Base-by-base conservation (phyloP, 1,140 invertebrate genomes). In the Hestina assimilis region DNA sequence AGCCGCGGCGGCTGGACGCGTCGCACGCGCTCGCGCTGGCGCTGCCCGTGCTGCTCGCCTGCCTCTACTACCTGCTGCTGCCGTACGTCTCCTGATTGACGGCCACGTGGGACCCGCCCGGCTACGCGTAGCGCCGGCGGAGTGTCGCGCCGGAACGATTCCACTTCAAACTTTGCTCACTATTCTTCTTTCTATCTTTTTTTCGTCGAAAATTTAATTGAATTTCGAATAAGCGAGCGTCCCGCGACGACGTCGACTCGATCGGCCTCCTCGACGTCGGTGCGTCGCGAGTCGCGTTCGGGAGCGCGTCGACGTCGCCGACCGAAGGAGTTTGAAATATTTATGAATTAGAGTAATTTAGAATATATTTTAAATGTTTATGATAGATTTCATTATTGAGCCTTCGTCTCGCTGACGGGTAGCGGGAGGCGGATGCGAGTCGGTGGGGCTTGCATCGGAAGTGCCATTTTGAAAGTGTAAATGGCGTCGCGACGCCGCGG, bases 31-130 rank as follows among this genome's bases (percentile, higher is more conserved):
- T 83, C 14, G 54, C 53, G 5, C 42, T 65, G 1, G 56, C 85
- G 31, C 57, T 80, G 24, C 75, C 82, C 17, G 76, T 77, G n/a
- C 26, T 60, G 26, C 20, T 60, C 23, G 48, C 47, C 8, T 59
- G 63, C 33, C 59, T 82, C 4, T 86, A 80, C 66, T 76, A 75
- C 61, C 48, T 74, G 48, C 69, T 85, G 65, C 72, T 82, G 65
- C 86, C 83, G 8, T 76, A 83, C 47, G 31, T 87, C 47, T 89
- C 88, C 75, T 89, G 88, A 89, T 89, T 65, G 57, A 89, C 88
- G 69, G 88, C 88, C 76, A 79, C 87, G 26, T 89, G 87, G 87
- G 87, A 89, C 71, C 88, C 88, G 35, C 88, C 88, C 57, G 83
- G 83, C 51, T 84, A 71, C 72, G 46, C 70, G 59, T 87, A 87